Conservation (phyloP, 2,888 invertebrate genomes). For the Unio delphinus region DNA sequence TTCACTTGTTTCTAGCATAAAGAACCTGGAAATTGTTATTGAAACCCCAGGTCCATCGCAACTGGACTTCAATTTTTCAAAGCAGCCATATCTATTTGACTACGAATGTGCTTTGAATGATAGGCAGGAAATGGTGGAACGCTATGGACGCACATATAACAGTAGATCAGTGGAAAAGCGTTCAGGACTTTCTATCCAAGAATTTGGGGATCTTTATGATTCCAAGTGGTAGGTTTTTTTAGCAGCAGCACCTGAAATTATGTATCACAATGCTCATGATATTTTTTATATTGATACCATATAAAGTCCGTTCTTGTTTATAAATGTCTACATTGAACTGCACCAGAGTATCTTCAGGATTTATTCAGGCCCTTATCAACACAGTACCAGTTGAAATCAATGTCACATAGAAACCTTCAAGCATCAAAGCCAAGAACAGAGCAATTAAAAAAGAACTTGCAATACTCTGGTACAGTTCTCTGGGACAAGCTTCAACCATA, state of each 20-base stretch:
- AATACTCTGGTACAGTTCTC: no score
- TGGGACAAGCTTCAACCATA: no score
- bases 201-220: conserved; percentile 69
- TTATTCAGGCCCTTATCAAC: no score
- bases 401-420: no score
- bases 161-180: conserved; percentile 55
- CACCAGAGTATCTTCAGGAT: no score
- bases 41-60: background rate
- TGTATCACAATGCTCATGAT: background rate
- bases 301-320: no score
- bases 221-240: conserved; percentile 63
- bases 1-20: conserved; percentile 13
- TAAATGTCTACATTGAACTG: no score
- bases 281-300: background rate
- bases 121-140: conserved; percentile 48
- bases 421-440: no score
- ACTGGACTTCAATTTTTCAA: conserved; percentile 16
- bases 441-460: no score
- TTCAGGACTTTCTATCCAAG: conserved; percentile 54
- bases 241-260: background rate
- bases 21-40: conserved; percentile 7
- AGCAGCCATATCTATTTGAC: conserved; percentile 37
- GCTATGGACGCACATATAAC: conserved; percentile 38
- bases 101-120: conserved; percentile 23
- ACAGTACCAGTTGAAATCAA: no score